These are phyloP conservation scores for Drosophila miranda DNA, from an alignment of 1,140 invertebrate genomes.

Conservation along the genomic window DNA sequence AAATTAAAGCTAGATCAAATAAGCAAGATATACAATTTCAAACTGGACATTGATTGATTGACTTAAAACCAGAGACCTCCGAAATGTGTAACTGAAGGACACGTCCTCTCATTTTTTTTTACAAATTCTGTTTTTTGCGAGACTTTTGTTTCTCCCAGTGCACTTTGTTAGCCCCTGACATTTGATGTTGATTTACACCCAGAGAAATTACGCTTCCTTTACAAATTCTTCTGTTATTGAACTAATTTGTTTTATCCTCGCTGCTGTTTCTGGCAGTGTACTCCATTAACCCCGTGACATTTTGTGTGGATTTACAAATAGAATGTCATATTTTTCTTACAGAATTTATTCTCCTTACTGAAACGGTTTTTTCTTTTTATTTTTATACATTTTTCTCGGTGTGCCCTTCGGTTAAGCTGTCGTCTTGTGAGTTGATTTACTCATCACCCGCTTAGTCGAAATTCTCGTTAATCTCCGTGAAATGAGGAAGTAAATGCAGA, in stretches of 20 bases:
- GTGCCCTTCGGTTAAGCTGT: conserved; percentile 21
- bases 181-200: conserved; percentile 32
- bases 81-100: too few species aligned
- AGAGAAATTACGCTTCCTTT: neutral
- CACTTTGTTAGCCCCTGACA: conserved; percentile 22
- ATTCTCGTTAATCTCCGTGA: conserved; percentile 33
- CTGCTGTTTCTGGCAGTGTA: too few species aligned
- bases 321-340: conserved; percentile 1
- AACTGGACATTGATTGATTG: too few species aligned
- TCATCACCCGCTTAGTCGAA: conserved; percentile 33
- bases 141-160: conserved; percentile 10
- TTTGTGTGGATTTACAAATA: conserved; percentile 31
- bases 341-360: neutral
- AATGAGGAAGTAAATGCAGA: conserved; percentile 38
- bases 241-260: too few species aligned
- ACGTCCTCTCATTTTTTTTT: too few species aligned
- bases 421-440: conserved; percentile 34
- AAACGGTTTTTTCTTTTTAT: too few species aligned
- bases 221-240: too few species aligned
- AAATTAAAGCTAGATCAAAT: too few species aligned
- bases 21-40: too few species aligned
- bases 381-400: conserved; percentile 6
- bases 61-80: too few species aligned
- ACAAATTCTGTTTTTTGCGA: too few species aligned
- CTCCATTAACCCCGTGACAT: conserved; percentile 12